A percentile compares a stretch with the other conserved stretches of the same genome.
These are phyloP conservation scores for Autographa pulchrina DNA, from an alignment of 2,888 invertebrate species.

Conservation along the genomic window DNA sequence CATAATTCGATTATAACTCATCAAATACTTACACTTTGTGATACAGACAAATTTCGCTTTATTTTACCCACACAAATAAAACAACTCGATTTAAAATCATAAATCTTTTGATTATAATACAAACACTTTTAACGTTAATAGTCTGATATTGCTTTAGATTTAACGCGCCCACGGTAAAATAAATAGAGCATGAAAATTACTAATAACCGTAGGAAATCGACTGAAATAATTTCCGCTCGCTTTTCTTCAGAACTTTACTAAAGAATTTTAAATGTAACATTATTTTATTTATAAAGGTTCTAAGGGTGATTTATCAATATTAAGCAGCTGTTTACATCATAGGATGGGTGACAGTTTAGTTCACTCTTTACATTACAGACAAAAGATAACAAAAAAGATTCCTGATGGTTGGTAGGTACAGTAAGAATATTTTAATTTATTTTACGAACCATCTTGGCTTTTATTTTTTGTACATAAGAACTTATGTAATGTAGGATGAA, in stretches of 20 bases:
- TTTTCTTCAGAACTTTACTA: slow-evolving; percentile 27
- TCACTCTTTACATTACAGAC: too few relatives aligned
- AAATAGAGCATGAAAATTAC: slow-evolving; percentile 50
- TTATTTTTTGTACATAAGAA: too few relatives aligned
- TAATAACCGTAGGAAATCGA: slow-evolving; percentile 41
- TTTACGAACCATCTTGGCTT: too few relatives aligned
- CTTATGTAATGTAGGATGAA: too few relatives aligned
- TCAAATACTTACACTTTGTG: not conserved
- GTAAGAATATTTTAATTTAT: too few relatives aligned
- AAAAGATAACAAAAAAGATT: too few relatives aligned
- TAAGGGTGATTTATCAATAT: not conserved
- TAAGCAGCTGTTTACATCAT: not conserved
- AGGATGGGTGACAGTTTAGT: too few relatives aligned
- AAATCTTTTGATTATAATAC: not conserved
- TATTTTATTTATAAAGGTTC: not conserved
- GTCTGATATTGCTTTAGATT: slow-evolving; percentile 31
- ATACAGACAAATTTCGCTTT: not conserved
- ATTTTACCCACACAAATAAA: not conserved
- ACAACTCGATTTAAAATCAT: not conserved
- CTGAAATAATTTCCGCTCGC: slow-evolving; percentile 42
- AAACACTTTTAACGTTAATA: not conserved
- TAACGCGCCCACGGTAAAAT: slow-evolving; percentile 34
- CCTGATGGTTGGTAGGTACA: too few relatives aligned
- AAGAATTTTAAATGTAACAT: slow-evolving; percentile 15
- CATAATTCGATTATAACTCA: too few relatives aligned